Evolutionary conservation across 2,888 invertebrate species (phyloP).

Genomic region (Tridacna crocea): DNA sequence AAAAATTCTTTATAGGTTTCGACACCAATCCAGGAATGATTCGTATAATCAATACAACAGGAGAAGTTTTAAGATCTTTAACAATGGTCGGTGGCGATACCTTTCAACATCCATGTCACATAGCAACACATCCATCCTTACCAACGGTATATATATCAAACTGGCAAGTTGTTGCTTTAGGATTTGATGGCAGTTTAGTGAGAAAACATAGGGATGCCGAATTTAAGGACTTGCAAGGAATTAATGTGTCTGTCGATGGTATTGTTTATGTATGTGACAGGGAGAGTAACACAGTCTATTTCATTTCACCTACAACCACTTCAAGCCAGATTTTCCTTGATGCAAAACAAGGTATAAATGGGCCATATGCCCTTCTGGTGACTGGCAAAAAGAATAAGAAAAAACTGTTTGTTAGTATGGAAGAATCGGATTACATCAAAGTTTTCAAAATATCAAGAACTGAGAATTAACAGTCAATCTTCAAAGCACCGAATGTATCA

Average conservation of each 20-base stretch:
- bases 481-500: too few species aligned
- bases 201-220: conserved; percentile 6
- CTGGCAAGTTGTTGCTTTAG: conserved; percentile 3
- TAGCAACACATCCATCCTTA: conserved; percentile 10
- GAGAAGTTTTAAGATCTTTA: conserved; percentile 13
- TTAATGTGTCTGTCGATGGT: not conserved
- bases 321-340: not conserved
- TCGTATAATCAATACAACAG: not conserved
- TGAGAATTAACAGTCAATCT: too few species aligned
- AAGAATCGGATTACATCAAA: conserved; percentile 1
- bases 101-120: conserved; percentile 9
- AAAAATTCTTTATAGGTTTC: conserved; percentile 2
- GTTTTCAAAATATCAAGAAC: conserved; percentile 8
- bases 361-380: not conserved
- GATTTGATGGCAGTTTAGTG: conserved; percentile 12
- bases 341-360: not conserved
- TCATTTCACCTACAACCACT: not conserved
- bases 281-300: not conserved
- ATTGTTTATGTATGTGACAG: conserved; percentile 11
- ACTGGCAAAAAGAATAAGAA: not conserved
- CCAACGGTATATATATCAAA: conserved; percentile 1
- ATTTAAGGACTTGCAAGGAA: conserved; percentile 7
- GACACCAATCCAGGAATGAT: conserved; percentile 8
- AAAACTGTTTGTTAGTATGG: conserved; percentile 10
- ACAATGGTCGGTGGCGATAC: conserved; percentile 14